Percentiles rank a stretch among this genome's conserved stretches.
phyloP scores from a whole-genome alignment of 2,113 vertebrate species.

The Etia nguti region DNA sequence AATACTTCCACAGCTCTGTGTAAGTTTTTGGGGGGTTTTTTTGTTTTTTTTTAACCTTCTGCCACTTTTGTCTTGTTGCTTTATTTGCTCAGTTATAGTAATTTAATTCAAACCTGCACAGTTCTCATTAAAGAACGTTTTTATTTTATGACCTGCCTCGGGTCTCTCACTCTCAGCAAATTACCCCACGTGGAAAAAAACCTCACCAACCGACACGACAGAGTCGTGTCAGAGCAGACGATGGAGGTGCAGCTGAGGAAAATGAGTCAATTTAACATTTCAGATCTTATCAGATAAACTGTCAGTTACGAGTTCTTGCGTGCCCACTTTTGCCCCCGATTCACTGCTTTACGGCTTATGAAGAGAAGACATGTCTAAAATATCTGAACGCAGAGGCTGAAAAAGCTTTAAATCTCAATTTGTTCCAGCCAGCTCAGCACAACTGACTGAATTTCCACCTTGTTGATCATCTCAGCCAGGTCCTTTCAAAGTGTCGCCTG shows the following conservation, averaged over 20 bases:
- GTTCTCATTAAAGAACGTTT: background rate
- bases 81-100: background rate
- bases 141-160: background rate
- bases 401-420: background rate
- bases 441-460: background rate
- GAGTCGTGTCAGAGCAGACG: background rate
- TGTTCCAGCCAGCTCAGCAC: background rate
- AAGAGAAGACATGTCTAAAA: background rate
- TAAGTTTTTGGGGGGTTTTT: too few relatives aligned
- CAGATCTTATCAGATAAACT: background rate
- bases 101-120: background rate
- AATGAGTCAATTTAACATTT: background rate
- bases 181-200: background rate
- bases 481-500: background rate
- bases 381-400: background rate
- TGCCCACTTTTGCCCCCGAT: accelerated
- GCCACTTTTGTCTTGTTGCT: background rate
- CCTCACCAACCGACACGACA: background rate
- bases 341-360: background rate
- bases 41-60: background rate
- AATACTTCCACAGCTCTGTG: background rate
- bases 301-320: background rate
- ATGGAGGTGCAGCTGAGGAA: background rate
- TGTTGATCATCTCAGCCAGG: background rate
- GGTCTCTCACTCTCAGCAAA: background rate